These are phyloP conservation scores for Caenorhabditis sulstoni DNA, from an alignment of 2,888 invertebrate species.

Conservation along the genomic window DNA sequence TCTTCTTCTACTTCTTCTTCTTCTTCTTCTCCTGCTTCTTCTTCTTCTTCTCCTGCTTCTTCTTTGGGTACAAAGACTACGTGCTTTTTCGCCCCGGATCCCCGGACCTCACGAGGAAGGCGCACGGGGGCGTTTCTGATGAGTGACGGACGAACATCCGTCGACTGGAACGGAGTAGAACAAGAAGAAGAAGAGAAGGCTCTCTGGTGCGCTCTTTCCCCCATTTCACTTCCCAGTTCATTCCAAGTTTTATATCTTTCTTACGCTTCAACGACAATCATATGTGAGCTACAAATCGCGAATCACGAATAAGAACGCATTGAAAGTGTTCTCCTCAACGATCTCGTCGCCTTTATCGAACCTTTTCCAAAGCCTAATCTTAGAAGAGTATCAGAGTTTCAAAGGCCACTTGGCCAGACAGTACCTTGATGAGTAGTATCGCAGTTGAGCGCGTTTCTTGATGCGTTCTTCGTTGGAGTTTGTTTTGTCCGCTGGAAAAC, in stretches of 20 bases:
- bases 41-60: constrained; percentile 12
- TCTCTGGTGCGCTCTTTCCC: not conserved
- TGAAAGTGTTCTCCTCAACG: not conserved
- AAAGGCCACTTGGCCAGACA: too few species aligned
- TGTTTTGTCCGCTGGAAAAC: not conserved
- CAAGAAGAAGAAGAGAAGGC: not conserved
- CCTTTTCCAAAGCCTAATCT: too few species aligned
- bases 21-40: constrained; percentile 4
- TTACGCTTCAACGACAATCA: not conserved
- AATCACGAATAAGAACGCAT: too few species aligned
- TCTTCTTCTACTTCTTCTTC: constrained; percentile 20
- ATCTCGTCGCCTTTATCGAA: too few species aligned
- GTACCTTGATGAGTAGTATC: too few species aligned
- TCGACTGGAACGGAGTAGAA: constrained; percentile 6
- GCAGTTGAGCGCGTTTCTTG: too few species aligned
- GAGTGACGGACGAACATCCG: constrained; percentile 1
- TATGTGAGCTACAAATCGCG: not conserved
- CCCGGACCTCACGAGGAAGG: too few species aligned
- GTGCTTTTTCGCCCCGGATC: too few species aligned
- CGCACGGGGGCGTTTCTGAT: too few species aligned
- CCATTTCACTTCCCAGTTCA: constrained; percentile 1
- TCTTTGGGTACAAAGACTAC: constrained; percentile 44
- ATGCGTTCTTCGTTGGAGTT: not conserved
- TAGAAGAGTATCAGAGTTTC: too few species aligned
- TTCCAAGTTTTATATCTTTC: not conserved